Evolutionary conservation across 2,113 vertebrate species (phyloP).

Genomic region (Pholis gunnellus): DNA sequence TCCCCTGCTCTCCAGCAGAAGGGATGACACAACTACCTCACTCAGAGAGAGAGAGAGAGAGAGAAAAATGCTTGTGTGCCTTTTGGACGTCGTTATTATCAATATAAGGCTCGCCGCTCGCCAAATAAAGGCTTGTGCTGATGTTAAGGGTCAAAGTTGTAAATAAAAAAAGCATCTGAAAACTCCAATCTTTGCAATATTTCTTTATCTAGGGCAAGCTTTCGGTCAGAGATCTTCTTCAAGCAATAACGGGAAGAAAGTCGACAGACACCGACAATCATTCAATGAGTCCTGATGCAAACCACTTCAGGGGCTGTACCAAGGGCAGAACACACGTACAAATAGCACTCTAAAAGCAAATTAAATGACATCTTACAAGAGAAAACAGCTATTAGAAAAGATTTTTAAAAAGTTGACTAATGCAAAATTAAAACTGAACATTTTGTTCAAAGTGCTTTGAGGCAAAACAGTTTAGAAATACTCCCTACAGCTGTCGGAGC

Average conservation of each 20-base stretch:
- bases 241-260: neutral
- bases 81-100: neutral
- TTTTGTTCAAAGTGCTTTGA: neutral
- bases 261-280: neutral
- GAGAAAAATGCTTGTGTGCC: neutral
- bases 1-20: neutral
- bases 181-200: neutral
- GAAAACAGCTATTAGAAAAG: neutral
- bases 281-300: slow-evolving; percentile 12
- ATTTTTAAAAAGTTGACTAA: neutral
- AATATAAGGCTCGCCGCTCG: neutral
- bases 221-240: neutral
- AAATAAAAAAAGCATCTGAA: neutral
- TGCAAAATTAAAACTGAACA: neutral
- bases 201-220: neutral
- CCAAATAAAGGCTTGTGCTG: slow-evolving; percentile 2
- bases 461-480: neutral
- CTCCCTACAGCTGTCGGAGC: neutral
- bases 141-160: no score
- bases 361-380: neutral
- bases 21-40: neutral
- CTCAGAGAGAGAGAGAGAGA: slow-evolving; percentile 1
- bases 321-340: neutral
- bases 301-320: neutral
- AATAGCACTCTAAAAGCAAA: neutral